Percentiles rank a stretch among this genome's conserved stretches.
Conservation (phyloP, 2,113 vertebrate genomes). For the Xerus inauris region DNA sequence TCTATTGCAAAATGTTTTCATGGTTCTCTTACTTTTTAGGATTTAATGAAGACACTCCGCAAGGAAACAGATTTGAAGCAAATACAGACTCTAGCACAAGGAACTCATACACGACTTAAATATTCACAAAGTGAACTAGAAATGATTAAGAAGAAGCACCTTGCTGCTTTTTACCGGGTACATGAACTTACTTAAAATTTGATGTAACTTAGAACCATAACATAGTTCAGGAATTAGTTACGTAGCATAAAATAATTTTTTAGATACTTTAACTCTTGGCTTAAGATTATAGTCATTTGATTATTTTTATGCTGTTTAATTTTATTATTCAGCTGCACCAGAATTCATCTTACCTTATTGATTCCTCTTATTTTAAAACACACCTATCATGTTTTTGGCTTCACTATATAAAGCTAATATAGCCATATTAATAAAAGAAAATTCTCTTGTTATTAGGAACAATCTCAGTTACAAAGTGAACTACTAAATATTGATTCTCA, state of each 20-base stretch:
- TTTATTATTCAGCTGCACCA: neutral
- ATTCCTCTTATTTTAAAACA: conserved; percentile 36
- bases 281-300: neutral
- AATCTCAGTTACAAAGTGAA: conserved; percentile 93
- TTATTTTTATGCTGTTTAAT: conserved; percentile 35
- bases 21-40: conserved; percentile 82
- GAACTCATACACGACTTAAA: conserved; percentile 93
- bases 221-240: neutral
- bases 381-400: neutral
- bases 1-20: neutral
- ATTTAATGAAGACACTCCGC: conserved; percentile 89
- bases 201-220: neutral
- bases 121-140: conserved; percentile 93
- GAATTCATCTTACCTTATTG: neutral
- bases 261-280: neutral
- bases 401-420: neutral
- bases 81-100: conserved; percentile 88
- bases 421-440: conserved; percentile 5
- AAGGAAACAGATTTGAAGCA: conserved; percentile 95
- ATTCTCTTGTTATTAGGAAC: conserved; percentile 88
- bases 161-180: conserved; percentile 89
- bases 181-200: neutral
- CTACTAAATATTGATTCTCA: conserved; percentile 90
- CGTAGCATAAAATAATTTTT: neutral
- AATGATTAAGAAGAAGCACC: conserved; percentile 88